Percentiles rank a stretch among this genome's conserved stretches.
Conservation (phyloP, 2,113 vertebrate species). For the Oreotrochilus melanogaster region DNA sequence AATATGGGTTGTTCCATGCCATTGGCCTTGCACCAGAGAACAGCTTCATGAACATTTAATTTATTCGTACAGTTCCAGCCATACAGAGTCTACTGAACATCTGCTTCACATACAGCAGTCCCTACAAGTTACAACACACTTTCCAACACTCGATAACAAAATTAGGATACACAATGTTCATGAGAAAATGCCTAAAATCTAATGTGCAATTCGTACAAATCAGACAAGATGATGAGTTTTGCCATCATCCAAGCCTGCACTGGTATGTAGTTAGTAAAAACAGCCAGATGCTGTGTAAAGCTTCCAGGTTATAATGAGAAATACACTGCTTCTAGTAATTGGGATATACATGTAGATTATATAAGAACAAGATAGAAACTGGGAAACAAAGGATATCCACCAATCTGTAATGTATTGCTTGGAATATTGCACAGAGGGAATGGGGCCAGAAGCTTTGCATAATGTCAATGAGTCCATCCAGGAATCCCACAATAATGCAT, state of each 20-base stretch:
- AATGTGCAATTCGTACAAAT: neutral
- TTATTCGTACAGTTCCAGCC: neutral
- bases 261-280: conserved; percentile 10
- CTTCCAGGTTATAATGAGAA: neutral
- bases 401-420: conserved; percentile 11
- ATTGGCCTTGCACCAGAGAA: neutral
- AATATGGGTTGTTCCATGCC: neutral
- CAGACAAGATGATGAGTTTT: neutral
- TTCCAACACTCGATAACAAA: neutral
- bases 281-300: neutral
- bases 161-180: neutral
- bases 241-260: neutral
- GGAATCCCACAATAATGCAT: neutral
- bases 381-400: conserved; percentile 7
- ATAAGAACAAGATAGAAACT: neutral
- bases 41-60: neutral
- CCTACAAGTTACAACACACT: neutral
- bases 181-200: neutral
- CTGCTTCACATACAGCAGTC: neutral
- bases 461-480: conserved; percentile 23
- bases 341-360: neutral
- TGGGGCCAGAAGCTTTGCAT: conserved; percentile 53
- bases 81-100: neutral
- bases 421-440: conserved; percentile 25
- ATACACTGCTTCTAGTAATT: neutral